Evolutionary conservation across 1,140 invertebrate species (phyloP).

Genomic region (Euschistus heros): DNA sequence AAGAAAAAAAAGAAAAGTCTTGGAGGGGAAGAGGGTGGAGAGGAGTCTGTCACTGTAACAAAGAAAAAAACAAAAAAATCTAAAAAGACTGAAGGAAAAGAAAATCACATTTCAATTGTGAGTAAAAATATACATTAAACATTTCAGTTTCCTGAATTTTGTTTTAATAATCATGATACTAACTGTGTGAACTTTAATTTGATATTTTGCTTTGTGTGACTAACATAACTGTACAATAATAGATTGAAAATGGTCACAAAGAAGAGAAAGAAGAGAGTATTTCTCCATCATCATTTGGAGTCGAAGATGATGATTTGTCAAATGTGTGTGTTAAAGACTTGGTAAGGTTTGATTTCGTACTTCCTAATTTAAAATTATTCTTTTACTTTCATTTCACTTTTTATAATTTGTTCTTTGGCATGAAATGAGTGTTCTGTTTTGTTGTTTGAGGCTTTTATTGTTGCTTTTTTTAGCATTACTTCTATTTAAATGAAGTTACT

Average conservation of each 20-base stretch:
- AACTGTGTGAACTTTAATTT: not conserved
- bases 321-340: conserved; percentile 32
- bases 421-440: not conserved
- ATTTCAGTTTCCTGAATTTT: not conserved
- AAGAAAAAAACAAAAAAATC: conserved; percentile 32
- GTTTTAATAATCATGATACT: not conserved
- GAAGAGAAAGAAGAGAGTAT: not conserved
- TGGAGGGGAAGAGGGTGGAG: conserved; percentile 20
- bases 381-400: not conserved
- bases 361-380: not conserved
- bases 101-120: conserved; percentile 33
- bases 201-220: conserved; percentile 11
- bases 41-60: conserved; percentile 23
- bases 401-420: not conserved
- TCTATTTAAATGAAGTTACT: not conserved
- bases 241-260: conserved; percentile 28
- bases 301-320: conserved; percentile 31
- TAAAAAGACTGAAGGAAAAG: conserved; percentile 32
- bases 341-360: conserved; percentile 27
- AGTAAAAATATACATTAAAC: conserved; percentile 20
- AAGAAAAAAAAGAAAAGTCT: conserved; percentile 30
- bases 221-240: conserved; percentile 1
- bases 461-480: not conserved
- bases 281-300: conserved; percentile 4
- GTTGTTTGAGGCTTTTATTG: not conserved